Conservation (phyloP, 1,140 invertebrate species). For the Drosophila nigromelanica region DNA sequence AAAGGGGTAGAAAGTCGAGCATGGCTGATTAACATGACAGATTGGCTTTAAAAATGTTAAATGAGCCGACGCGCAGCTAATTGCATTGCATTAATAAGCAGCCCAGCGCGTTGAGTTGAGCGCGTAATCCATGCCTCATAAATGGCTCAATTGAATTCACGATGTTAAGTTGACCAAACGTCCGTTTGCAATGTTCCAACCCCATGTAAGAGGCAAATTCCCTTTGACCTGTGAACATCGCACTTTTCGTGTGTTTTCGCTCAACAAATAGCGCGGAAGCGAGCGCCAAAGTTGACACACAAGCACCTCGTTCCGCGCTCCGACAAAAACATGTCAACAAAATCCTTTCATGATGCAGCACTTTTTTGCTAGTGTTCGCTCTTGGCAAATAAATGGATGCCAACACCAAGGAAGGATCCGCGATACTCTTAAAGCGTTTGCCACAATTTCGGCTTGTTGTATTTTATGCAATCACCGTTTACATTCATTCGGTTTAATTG, state of each 20-base stretch:
- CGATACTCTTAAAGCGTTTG: neutral
- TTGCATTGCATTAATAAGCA: constrained; percentile 57
- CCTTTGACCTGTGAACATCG: too few species aligned
- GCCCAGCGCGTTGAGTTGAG: neutral
- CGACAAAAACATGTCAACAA: neutral
- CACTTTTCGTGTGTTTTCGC: neutral
- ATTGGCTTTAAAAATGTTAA: constrained; percentile 39
- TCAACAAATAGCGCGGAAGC: neutral
- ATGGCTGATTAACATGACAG: constrained; percentile 1
- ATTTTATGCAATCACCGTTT: constrained; percentile 4
- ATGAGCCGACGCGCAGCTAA: constrained; percentile 45
- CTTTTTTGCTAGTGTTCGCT: neutral
- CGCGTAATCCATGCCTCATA: constrained; percentile 1
- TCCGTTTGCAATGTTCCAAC: neutral
- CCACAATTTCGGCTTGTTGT: constrained; percentile 1
- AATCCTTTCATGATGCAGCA: neutral
- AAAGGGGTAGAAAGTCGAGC: neutral
- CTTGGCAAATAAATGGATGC: neutral
- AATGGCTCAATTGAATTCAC: neutral
- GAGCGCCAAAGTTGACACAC: neutral
- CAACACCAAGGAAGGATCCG: neutral
- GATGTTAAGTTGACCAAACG: neutral
- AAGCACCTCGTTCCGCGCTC: neutral
- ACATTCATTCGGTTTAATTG: constrained; percentile 22
- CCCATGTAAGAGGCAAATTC: too few species aligned